Evolutionary conservation across 2,888 invertebrate genomes (phyloP).

Genomic region (Caenorhabditis becei): DNA sequence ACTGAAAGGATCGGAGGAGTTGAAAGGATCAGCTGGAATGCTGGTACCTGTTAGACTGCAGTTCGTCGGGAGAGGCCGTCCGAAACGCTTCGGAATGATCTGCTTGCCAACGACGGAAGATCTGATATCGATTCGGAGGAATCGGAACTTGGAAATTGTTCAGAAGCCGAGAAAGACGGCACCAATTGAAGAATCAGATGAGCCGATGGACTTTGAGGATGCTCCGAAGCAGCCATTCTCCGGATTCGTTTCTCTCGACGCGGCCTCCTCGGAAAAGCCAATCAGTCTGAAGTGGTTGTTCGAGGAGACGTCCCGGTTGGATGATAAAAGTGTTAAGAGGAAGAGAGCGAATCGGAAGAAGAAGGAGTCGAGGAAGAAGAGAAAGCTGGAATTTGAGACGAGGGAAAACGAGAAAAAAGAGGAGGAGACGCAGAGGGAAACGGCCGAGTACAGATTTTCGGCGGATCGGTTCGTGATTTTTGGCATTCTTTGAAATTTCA

Average conservation of each 20-base stretch:
- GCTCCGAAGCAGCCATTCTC: slow-evolving; percentile 28
- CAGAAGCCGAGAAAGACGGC: slow-evolving; percentile 32
- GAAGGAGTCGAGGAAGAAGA: slow-evolving; percentile 57
- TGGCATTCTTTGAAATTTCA: not conserved
- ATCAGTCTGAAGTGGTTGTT: slow-evolving; percentile 63
- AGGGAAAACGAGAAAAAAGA: slow-evolving; percentile 24
- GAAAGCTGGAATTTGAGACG: slow-evolving; percentile 53
- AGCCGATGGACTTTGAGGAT: slow-evolving; percentile 35
- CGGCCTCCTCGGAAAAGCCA: slow-evolving; percentile 63
- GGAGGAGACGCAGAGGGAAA: slow-evolving; percentile 55
- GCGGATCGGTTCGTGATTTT: slow-evolving; percentile 64
- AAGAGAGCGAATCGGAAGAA: slow-evolving; percentile 60
- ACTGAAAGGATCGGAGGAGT: slow-evolving; percentile 20
- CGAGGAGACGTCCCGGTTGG: slow-evolving; percentile 30
- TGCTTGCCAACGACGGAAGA: slow-evolving; percentile 57
- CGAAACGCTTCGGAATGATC: slow-evolving; percentile 62
- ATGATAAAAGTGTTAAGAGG: slow-evolving; percentile 48
- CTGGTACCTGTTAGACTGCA: slow-evolving; percentile 63
- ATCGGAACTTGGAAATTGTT: slow-evolving; percentile 47
- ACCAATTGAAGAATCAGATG: slow-evolving; percentile 14
- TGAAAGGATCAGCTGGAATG: slow-evolving; percentile 20
- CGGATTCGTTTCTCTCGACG: slow-evolving; percentile 66
- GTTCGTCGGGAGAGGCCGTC: slow-evolving; percentile 65
- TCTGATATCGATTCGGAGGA: slow-evolving; percentile 34
- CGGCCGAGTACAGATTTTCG: slow-evolving; percentile 51